These are phyloP conservation scores for Gopherus flavomarginatus DNA, from an alignment of 2,113 vertebrate species.

Conservation along the genomic window DNA sequence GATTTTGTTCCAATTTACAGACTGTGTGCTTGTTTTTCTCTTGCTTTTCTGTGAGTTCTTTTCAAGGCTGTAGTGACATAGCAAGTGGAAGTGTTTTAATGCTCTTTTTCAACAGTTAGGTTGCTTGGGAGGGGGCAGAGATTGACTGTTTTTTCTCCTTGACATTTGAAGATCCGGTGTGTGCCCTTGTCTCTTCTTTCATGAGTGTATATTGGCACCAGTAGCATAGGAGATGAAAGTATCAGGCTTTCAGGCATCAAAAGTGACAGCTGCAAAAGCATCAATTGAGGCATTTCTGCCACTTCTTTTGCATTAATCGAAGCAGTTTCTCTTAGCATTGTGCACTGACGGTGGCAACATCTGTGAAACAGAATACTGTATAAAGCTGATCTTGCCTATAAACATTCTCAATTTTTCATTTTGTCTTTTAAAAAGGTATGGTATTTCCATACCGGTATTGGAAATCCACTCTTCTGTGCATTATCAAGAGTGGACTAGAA, in stretches of 20 bases:
- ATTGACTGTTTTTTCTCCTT: constrained; percentile 43
- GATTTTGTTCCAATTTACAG: background rate
- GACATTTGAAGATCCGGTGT: constrained; percentile 48
- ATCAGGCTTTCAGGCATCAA: constrained; percentile 48
- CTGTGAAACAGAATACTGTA: constrained; percentile 21
- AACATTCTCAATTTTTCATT: constrained; percentile 10
- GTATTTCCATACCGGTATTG: background rate
- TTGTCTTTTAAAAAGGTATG: constrained; percentile 1
- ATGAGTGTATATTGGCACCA: constrained; percentile 27
- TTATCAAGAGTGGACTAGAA: background rate
- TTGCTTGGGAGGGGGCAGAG: background rate
- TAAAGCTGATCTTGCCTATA: background rate
- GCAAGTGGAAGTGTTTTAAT: background rate
- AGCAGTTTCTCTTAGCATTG: background rate
- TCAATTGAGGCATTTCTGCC: constrained; percentile 35
- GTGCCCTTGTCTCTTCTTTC: constrained; percentile 66
- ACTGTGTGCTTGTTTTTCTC: background rate
- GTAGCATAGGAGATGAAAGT: constrained; percentile 48
- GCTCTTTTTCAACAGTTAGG: background rate
- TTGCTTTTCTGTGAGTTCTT: background rate
- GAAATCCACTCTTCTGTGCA: constrained; percentile 16
- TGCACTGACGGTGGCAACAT: background rate
- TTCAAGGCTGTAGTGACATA: background rate
- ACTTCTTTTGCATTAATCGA: constrained; percentile 36
- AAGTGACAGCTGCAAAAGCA: constrained; percentile 60